These are phyloP conservation scores for Laterallus jamaicensis DNA, from an alignment of 2,113 vertebrate species.

Conservation along the genomic window DNA sequence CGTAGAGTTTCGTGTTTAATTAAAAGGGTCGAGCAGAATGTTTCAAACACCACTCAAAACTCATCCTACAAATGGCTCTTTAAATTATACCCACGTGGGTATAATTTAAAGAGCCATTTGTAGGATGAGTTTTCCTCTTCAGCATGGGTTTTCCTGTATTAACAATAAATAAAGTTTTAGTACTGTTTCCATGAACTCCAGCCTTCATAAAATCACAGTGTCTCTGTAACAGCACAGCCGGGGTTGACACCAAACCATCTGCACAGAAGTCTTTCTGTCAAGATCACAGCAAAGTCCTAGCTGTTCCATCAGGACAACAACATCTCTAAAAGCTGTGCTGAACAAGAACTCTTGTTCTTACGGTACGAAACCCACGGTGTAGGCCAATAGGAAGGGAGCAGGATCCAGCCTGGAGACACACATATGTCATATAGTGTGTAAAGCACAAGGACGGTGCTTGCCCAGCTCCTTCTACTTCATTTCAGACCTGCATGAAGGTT, in stretches of 20 bases:
- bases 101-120: constrained; percentile 16
- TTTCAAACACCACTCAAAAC: background rate
- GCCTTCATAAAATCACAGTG: background rate
- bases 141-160: background rate
- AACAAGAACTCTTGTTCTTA: background rate
- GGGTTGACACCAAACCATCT: background rate
- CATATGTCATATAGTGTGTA: accelerated
- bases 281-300: background rate
- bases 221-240: background rate
- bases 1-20: background rate
- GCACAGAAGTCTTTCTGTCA: background rate
- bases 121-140: constrained; percentile 9
- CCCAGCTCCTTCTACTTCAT: background rate
- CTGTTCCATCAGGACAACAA: background rate
- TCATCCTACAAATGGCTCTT: no score
- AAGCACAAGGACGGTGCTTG: background rate
- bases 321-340: background rate
- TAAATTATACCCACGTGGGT: no score
- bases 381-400: accelerated
- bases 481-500: background rate
- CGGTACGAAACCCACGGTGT: background rate
- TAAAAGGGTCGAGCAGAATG: constrained; percentile 6
- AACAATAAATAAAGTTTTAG: background rate
- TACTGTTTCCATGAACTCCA: background rate
- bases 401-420: background rate